A percentile compares a stretch with the other conserved stretches of the same genome.
phyloP scores from a whole-genome alignment of 2,113 vertebrate genomes.

The Ceyx margarethae region DNA sequence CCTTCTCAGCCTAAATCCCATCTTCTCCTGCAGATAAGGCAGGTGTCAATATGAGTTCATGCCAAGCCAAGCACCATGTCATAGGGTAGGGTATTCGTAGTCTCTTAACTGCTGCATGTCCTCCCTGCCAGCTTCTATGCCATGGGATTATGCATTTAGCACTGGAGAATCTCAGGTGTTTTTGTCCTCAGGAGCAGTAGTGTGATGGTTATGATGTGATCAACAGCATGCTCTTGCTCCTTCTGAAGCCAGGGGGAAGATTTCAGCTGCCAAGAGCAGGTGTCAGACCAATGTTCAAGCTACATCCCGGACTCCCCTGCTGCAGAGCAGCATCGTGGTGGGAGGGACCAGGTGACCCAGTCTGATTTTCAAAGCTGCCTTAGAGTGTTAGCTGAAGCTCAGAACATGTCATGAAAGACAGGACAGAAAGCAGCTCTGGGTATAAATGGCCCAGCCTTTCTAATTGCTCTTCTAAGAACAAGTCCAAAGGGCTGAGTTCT shows the following conservation, averaged over 20 bases:
- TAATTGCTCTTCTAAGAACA: neutral
- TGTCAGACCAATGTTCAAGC: neutral
- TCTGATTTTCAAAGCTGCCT: neutral
- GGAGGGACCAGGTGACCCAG: neutral
- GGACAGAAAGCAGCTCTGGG: neutral
- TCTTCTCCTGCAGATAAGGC: slow-evolving; percentile 10
- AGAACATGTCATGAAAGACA: neutral
- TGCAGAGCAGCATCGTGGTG: neutral
- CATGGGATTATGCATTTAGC: neutral
- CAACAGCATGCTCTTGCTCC: neutral
- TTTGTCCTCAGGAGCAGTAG: neutral
- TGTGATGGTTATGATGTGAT: neutral
- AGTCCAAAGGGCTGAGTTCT: neutral
- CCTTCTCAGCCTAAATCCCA: neutral
- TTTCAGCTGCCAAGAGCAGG: neutral
- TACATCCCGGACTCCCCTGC: neutral
- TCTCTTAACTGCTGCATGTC: neutral
- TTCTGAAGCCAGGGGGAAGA: neutral
- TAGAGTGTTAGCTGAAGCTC: neutral
- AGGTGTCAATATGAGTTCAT: neutral
- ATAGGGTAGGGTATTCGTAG: neutral
- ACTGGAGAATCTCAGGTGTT: neutral
- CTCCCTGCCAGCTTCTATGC: neutral
- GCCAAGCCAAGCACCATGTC: neutral
- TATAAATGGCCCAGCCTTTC: neutral